A percentile compares a stretch with the other conserved stretches of the same genome.
phyloP scores from a whole-genome alignment of 1,140 invertebrate genomes.

The Panonychus citri region DNA sequence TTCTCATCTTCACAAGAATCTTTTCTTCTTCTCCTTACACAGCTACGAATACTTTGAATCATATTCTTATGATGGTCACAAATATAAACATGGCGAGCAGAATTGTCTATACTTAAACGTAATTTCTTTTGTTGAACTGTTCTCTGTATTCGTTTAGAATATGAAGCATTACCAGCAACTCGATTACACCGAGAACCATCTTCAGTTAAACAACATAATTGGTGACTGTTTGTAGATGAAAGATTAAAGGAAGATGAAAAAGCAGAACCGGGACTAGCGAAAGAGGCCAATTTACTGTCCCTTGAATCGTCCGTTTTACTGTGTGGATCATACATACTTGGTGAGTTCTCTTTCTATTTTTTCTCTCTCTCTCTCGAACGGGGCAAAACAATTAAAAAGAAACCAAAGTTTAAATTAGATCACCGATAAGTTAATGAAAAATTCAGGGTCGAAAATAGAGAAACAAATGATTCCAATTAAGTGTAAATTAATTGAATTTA shows the following conservation, averaged over 20 bases:
- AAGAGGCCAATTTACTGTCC: background rate
- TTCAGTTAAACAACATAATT: slow-evolving; percentile 73
- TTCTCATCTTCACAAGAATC: slow-evolving; percentile 71
- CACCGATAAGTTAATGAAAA: too few species aligned
- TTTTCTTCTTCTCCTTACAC: slow-evolving; percentile 46
- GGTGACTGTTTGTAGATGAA: background rate
- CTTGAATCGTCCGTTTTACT: too few species aligned
- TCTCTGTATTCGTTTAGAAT: slow-evolving; percentile 87
- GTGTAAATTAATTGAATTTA: too few species aligned
- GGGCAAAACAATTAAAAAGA: too few species aligned
- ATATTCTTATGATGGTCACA: slow-evolving; percentile 87
- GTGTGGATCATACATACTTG: too few species aligned
- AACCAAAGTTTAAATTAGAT: too few species aligned
- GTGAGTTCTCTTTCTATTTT: too few species aligned
- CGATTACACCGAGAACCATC: slow-evolving; percentile 58
- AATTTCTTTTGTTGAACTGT: slow-evolving; percentile 71
- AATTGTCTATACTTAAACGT: slow-evolving; percentile 60
- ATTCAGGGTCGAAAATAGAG: too few species aligned
- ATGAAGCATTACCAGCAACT: slow-evolving; percentile 78
- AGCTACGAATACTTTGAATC: slow-evolving; percentile 61
- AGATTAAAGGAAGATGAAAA: background rate
- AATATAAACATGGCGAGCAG: slow-evolving; percentile 77
- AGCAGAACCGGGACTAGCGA: background rate
- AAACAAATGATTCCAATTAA: too few species aligned
- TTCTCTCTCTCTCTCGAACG: too few species aligned